phyloP scores from a whole-genome alignment of 2,888 invertebrate species.

The Caenorhabditis imperialis region DNA sequence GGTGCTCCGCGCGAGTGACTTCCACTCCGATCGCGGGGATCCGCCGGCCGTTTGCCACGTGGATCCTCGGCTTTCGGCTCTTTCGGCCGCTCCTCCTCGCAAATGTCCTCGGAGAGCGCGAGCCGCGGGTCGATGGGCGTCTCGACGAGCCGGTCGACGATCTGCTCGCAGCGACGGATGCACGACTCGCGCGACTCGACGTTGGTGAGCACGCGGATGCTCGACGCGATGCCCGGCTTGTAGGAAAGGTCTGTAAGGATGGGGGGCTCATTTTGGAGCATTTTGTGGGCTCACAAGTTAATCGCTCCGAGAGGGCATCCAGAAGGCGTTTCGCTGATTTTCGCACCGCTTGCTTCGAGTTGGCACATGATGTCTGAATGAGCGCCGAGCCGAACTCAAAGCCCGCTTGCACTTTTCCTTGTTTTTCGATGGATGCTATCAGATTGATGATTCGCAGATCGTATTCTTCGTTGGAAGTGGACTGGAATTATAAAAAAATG shows the following conservation, averaged over 20 bases:
- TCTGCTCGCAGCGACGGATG: slow-evolving; percentile 39
- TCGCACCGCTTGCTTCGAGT: background rate
- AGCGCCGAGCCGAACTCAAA: slow-evolving; percentile 18
- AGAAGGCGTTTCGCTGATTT: slow-evolving; percentile 18
- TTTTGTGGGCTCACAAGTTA: slow-evolving; percentile 30
- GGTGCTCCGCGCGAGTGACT: slow-evolving; percentile 23
- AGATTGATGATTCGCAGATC: slow-evolving; percentile 24
- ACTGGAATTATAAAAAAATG: slow-evolving; percentile 13
- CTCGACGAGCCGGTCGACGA: slow-evolving; percentile 44
- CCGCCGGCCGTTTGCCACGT: slow-evolving; percentile 11
- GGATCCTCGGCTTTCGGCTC: slow-evolving; percentile 6
- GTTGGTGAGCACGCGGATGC: slow-evolving; percentile 30
- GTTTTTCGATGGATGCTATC: slow-evolving; percentile 12
- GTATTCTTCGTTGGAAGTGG: slow-evolving; percentile 11
- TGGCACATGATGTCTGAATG: slow-evolving; percentile 29
- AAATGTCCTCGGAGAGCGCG: slow-evolving; percentile 37
- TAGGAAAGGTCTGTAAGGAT: slow-evolving; percentile 37
- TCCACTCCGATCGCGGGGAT: background rate
- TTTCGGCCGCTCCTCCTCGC: slow-evolving; percentile 34
- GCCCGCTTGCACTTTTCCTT: slow-evolving; percentile 20
- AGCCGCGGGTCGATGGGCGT: slow-evolving; percentile 19
- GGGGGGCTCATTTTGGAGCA: no score
- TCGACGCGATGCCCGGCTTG: slow-evolving; percentile 11
- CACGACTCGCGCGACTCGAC: slow-evolving; percentile 38
- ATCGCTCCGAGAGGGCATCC: slow-evolving; percentile 4